Evolutionary conservation across 2,888 invertebrate species (phyloP).

Genomic region (Lucinisca nassula): DNA sequence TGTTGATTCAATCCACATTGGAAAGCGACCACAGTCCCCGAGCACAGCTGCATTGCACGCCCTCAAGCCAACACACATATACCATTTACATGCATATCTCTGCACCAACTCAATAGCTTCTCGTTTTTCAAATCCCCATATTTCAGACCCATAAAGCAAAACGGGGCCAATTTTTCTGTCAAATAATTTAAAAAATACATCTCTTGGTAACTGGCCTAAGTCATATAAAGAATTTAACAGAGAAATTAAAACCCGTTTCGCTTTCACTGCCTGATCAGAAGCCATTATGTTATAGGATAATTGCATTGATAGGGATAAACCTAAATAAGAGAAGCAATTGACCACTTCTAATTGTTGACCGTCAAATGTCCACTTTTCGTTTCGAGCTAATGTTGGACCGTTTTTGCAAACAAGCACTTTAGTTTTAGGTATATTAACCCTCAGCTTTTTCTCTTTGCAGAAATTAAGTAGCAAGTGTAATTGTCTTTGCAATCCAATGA

Average conservation of each 20-base stretch:
- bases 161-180: slow-evolving; percentile 44
- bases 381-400: slow-evolving; percentile 35
- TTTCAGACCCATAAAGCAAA: slow-evolving; percentile 20
- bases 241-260: not conserved
- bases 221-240: not conserved
- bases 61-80: not conserved
- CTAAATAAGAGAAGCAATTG: slow-evolving; percentile 38
- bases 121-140: slow-evolving; percentile 20
- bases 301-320: not conserved
- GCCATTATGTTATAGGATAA: slow-evolving; percentile 14
- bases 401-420: slow-evolving; percentile 50
- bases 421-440: slow-evolving; percentile 44
- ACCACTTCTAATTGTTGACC: not conserved
- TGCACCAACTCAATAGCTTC: slow-evolving; percentile 1
- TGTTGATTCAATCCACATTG: slow-evolving; percentile 13
- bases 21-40: slow-evolving; percentile 25
- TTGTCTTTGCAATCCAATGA: slow-evolving; percentile 46
- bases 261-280: not conserved
- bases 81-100: not conserved
- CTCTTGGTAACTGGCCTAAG: not conserved
- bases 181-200: not conserved
- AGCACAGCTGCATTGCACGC: slow-evolving; percentile 18
- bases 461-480: slow-evolving; percentile 36
- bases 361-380: slow-evolving; percentile 45
- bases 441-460: slow-evolving; percentile 33